Base-by-base conservation (phyloP, 2,888 invertebrate species). In the Ametastegia equiseti region DNA sequence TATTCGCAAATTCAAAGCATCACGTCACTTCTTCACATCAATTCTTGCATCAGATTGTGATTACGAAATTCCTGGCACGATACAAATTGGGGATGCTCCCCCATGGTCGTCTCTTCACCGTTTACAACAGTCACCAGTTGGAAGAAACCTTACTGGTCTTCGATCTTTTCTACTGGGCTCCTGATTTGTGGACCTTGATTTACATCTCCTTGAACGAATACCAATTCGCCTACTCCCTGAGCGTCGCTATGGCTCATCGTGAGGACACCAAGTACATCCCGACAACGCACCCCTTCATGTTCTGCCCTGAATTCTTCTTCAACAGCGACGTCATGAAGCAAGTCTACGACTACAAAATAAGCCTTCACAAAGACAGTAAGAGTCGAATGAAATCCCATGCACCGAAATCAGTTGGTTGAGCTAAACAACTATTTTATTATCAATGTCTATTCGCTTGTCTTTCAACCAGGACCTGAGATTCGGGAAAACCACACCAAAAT, bases 141-240 rank as follows among this genome's bases (percentile, higher is more conserved):
- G 92, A 94, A 83, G 95, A 96, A 88, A 95, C 94, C 65, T 90
- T 93, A 19, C 93, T 93, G n/a, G 90, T 96, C 75, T 96, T 95
- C 93, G 94, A 95, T 87, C 91, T 95, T 67, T 93, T 97, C 86
- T 95, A 93, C 92, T 94, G 94, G 82, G 63, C 63, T 7, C 9
- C 5, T 13, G 30, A 96, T 90, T 96, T 94, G 89, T 93, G 94
- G 27, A 95, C 95, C 77, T 96, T 97, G 90, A n/a, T n/a, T n/a
- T n/a, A n/a, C n/a, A n/a, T n/a, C n/a, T n/a, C n/a, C n/a, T n/a
- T 96, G 85, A 96, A 96, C 90, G 94, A 95, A 88, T 94, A 94
- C 75, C 92, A 96, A 88, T 96, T 94, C 90, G 93, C 94, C 45
- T 95, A 96, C 86, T 94, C 95, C 3, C 90, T 95, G 80, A 94